Percentiles rank a stretch among this genome's conserved stretches.
Evolutionary conservation across 2,113 vertebrate genomes (phyloP).

Genomic region (Atlantisia rogersi): DNA sequence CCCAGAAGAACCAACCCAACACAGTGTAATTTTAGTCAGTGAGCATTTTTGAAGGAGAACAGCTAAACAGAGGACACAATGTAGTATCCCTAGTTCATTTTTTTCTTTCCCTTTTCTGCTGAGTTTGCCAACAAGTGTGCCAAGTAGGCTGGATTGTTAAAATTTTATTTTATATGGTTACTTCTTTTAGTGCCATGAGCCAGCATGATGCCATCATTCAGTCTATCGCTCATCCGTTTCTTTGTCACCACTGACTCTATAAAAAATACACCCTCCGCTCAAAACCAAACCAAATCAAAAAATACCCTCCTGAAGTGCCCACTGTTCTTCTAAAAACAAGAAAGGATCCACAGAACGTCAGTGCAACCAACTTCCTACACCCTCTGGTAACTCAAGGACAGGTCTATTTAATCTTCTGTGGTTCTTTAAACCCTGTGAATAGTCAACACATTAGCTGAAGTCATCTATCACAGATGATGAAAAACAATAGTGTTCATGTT

Average conservation of each 20-base stretch:
- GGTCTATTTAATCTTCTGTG: not conserved
- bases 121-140: not conserved
- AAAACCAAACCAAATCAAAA: not conserved
- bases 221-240: not conserved
- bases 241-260: not conserved
- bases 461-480: not conserved
- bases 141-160: not conserved
- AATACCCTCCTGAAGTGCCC: not conserved
- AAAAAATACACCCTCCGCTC: not conserved
- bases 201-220: not conserved
- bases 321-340: not conserved
- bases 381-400: not conserved
- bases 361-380: not conserved
- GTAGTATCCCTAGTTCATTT: not conserved
- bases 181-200: not conserved
- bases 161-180: not conserved
- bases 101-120: not conserved
- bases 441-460: not conserved
- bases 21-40: not conserved
- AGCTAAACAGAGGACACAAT: not conserved
- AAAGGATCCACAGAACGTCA: not conserved
- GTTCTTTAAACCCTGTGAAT: not conserved
- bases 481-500: not conserved
- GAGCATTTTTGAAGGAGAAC: not conserved
- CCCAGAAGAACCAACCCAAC: not conserved